phyloP scores from a whole-genome alignment of 2,888 invertebrate species.

The Pachymerium ferrugineum region DNA sequence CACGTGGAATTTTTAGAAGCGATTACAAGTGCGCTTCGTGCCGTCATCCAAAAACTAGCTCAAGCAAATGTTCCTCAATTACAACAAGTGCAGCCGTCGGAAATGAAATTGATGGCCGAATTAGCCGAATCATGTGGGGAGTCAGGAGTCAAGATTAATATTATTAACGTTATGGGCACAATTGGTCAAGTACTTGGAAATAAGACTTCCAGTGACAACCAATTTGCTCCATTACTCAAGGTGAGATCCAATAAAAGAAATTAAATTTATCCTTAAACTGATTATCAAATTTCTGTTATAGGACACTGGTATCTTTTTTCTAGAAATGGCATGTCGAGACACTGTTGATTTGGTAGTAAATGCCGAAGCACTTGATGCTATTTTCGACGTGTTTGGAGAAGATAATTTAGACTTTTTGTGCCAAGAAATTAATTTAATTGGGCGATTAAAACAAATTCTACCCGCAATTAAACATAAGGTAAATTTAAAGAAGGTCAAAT shows the following conservation, averaged over 20 bases:
- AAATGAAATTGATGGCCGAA: constrained; percentile 43
- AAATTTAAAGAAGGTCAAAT: constrained; percentile 37
- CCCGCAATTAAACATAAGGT: constrained; percentile 64
- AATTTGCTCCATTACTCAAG: neutral
- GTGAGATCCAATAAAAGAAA: neutral
- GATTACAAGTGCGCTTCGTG: constrained; percentile 66
- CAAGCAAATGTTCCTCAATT: constrained; percentile 46
- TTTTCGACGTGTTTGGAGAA: constrained; percentile 71
- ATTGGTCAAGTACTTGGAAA: constrained; percentile 37
- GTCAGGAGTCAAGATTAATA: constrained; percentile 41
- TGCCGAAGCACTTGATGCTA: constrained; percentile 66
- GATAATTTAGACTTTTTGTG: constrained; percentile 65
- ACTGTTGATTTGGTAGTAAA: constrained; percentile 61
- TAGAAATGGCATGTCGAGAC: constrained; percentile 57
- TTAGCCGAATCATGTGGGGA: constrained; percentile 42
- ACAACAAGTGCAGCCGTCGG: constrained; percentile 40
- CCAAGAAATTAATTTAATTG: constrained; percentile 58
- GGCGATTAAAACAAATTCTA: constrained; percentile 56
- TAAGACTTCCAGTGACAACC: neutral
- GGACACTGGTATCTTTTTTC: constrained; percentile 54
- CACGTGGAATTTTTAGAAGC: constrained; percentile 58
- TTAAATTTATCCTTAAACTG: too few species aligned
- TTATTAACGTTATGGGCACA: constrained; percentile 41
- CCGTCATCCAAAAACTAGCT: constrained; percentile 64
- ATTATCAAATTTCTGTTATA: constrained; percentile 34